Evolutionary conservation across 2,797 vertebrate species (phyloP).

Genomic region (Botia kubotai): DNA sequence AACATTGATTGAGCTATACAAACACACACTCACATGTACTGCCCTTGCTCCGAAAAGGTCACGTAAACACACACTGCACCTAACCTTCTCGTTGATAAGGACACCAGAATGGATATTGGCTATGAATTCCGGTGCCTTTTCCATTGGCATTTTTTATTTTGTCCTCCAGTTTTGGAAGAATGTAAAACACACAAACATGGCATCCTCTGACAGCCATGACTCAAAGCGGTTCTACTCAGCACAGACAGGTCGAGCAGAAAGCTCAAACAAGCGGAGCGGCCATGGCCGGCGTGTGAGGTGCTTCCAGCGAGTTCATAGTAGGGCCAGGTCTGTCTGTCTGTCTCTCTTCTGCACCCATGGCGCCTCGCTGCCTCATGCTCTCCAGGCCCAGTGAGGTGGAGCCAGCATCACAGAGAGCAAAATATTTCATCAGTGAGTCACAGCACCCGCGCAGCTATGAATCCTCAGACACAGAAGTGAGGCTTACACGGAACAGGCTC

Average conservation of each 20-base stretch:
- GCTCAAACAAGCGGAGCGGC: constrained; percentile 7
- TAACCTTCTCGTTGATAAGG: constrained; percentile 29
- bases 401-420: constrained; percentile 74
- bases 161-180: constrained; percentile 11
- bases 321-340: constrained; percentile 45
- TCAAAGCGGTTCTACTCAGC: constrained; percentile 20
- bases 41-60: neutral
- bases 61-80: neutral
- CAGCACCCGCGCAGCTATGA: constrained; percentile 52
- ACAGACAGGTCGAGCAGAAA: constrained; percentile 40
- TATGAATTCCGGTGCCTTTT: constrained; percentile 17
- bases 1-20: neutral
- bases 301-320: constrained; percentile 53
- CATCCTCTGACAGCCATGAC: constrained; percentile 28
- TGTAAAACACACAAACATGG: constrained; percentile 29
- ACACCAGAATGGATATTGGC: neutral
- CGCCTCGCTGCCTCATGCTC: constrained; percentile 49
- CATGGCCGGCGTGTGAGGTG: constrained; percentile 44
- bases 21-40: neutral
- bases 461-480: neutral
- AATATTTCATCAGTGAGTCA: constrained; percentile 85
- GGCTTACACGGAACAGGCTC: constrained; percentile 30
- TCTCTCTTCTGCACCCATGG: constrained; percentile 27
- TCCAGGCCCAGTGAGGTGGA: constrained; percentile 71
- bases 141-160: constrained; percentile 20